A percentile compares a stretch with the other conserved stretches of the same genome.
Conservation (phyloP, 2,797 vertebrate species). For the Loriculus beryllinus region DNA sequence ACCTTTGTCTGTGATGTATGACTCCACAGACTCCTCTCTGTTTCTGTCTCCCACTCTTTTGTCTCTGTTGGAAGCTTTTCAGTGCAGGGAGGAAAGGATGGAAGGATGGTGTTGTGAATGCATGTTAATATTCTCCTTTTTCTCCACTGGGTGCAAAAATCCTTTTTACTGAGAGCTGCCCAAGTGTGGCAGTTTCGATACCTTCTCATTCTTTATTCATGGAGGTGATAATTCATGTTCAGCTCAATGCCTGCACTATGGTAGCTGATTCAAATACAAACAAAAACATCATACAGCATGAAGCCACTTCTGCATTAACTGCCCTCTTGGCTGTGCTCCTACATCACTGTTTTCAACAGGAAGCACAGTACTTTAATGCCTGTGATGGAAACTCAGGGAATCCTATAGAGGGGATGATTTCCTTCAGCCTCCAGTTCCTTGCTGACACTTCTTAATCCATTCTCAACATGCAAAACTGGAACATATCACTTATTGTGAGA, state of each 20-base stretch:
- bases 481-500: not conserved
- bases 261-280: not conserved
- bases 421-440: not conserved
- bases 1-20: not conserved
- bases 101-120: not conserved
- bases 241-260: not conserved
- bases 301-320: not conserved
- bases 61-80: not conserved
- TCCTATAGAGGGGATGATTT: not conserved
- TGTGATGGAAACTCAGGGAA: not conserved
- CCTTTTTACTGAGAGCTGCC: not conserved
- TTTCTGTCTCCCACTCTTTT: not conserved
- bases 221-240: not conserved
- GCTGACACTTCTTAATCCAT: not conserved
- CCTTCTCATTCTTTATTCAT: not conserved
- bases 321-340: not conserved
- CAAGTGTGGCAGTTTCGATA: not conserved
- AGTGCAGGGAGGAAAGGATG: not conserved
- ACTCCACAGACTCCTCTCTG: not conserved
- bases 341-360: not conserved
- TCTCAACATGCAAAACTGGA: not conserved
- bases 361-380: not conserved
- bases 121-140: not conserved
- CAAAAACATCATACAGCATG: not conserved
- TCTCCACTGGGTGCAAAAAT: not conserved